Evolutionary conservation across 2,888 invertebrate genomes (phyloP), one percentile per base, ranked within the genome.

Genomic region (Watsonalla binaria): DNA sequence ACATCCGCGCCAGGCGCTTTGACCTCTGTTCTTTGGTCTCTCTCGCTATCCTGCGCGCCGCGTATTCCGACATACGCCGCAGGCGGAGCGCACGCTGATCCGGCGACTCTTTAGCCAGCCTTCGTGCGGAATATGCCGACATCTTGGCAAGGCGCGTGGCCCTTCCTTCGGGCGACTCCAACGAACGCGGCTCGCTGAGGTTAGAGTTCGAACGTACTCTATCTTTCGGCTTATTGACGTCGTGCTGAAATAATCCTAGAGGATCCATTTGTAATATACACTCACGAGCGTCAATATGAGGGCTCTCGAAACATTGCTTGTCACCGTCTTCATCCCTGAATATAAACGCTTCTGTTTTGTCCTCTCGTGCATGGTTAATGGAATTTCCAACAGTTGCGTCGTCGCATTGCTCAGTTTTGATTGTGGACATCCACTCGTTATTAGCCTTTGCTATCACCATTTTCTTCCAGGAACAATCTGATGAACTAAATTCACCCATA

Each of bases 381-480:
- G 70, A 65, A 53, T 66, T 73, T 61, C 11, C 42, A 42, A 68
- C 61, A 46, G 65, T 60, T 49, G 59, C 62, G 59, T 72, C 64
- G 58, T 70, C 66, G 47, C 51, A 65, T 56, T 60, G 65, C 54
- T 80, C 75, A 48, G 72, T 53, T 78, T 82, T 84, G 47, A 83
- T 72, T 45, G 73, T 76, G 63, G 85, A 76, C 62, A 75, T 74
- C 88, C 87, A 89, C 74, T 86, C 74, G 66, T 86, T 81, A 66
- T 84, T 84, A 61, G 80, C 69, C 76, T 84, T 86, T 51, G 83
- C 78, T 73, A 86, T 81, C 70, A 86, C 84, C 76, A 87, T 75
- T 84, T 90, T 90, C 72, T 88, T 88, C 86, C 86, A 88, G 55
- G 87, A 83, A 77, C 78, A 74, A 72, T 86, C 83, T 11, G 80